Evolutionary conservation across 2,113 vertebrate genomes (phyloP), one percentile per base, ranked within the genome.

Genomic region (Zosterops lateralis): DNA sequence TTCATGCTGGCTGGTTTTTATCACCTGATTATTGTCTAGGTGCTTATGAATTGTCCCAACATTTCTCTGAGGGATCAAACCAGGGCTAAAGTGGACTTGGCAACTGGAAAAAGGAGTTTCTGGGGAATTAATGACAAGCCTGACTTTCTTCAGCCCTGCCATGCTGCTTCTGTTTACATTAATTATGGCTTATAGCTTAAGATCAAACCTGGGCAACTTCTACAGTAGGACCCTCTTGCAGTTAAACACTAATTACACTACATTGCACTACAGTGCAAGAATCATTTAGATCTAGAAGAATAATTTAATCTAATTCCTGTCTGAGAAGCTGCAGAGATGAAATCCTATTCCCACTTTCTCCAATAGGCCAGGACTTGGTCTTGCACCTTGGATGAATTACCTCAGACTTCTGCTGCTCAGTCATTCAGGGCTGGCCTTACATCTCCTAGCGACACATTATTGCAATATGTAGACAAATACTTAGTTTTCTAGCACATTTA

Each of bases 11-110:
- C 91, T 96, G 76, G 14, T 90, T 90, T 89, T 92, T 90, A 95
- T 92, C 80, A 96, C 95, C 94, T 95, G 92, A 95, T 90, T 94
- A 81, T 48, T 94, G 68, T 92, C 68, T 94, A 95, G 95, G 91
- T 96, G 61, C 92, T 93, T 78, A 81, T 26, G 61, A 89, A 84
- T 38, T 72, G 53, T 57, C 94, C 65, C 57, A 96, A 86, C 70
- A 72, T 92, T 83, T 93, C 75, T 92, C 86, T 64, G 24, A 28
- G 21, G n/a, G 34, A 90, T 60, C 88, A 93, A 66, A 67, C 16
- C 40, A 71, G 47, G 72, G 61, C 58, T 60, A 86, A 92, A 90
- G 56, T 64, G 75, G 82, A 83, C 15, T 22, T 77, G 67, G 92
- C 90, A 95, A 90, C 34, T 85, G 67, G 56, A 90, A 91, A 89